Evolutionary conservation across 2,113 vertebrate species (phyloP).

Genomic region (Bubalus kerabau): DNA sequence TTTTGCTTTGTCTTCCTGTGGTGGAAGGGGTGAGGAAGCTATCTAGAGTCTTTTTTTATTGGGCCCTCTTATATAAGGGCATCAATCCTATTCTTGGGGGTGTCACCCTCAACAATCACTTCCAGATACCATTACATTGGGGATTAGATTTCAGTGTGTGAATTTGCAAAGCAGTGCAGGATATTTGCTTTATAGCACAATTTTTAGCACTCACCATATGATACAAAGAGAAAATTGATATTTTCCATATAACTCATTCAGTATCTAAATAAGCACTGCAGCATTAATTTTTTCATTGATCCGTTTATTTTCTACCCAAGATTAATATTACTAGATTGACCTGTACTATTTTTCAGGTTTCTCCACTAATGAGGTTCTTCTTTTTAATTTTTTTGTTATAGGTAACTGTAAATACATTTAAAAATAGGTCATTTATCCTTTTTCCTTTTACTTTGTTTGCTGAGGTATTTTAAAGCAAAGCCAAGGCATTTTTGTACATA

Average conservation of each 20-base stretch:
- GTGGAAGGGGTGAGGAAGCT: not conserved
- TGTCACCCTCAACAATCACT: not conserved
- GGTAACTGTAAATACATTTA: not conserved
- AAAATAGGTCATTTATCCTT: not conserved
- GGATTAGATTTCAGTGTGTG: not conserved
- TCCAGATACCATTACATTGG: not conserved
- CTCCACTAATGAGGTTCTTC: not conserved
- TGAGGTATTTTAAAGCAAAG: slow-evolving; percentile 23
- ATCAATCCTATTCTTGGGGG: not conserved
- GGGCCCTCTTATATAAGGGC: not conserved
- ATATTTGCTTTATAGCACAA: not conserved
- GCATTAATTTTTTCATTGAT: not conserved
- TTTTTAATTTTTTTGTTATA: slow-evolving; percentile 19
- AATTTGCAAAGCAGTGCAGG: not conserved
- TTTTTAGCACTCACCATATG: slow-evolving; percentile 74
- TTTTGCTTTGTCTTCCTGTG: not conserved
- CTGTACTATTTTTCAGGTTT: not conserved
- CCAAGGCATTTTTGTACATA: not conserved
- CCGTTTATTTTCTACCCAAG: not conserved
- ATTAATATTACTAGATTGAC: slow-evolving; percentile 17
- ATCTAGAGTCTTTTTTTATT: not conserved
- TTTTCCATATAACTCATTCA: slow-evolving; percentile 4
- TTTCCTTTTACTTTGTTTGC: slow-evolving; percentile 3
- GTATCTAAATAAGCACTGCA: not conserved
- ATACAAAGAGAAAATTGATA: slow-evolving; percentile 74